Percentiles rank a stretch among this genome's conserved stretches.
These are phyloP conservation scores for Deilephila elpenor DNA, from an alignment of 2,888 invertebrate species.

Conservation along the genomic window DNA sequence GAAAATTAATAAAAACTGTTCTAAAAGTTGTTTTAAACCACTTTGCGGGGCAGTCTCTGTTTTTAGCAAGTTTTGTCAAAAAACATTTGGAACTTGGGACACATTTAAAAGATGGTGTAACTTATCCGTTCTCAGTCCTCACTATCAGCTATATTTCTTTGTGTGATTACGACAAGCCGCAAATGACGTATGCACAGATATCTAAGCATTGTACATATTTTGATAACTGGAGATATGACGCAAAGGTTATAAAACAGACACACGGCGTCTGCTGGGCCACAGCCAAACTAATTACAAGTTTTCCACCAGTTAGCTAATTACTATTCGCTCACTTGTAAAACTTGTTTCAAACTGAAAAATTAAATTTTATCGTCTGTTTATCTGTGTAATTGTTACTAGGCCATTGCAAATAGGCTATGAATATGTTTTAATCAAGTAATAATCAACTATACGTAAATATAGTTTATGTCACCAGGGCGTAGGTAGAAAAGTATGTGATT, in stretches of 20 bases:
- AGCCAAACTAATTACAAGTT: not conserved
- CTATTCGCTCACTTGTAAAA: not conserved
- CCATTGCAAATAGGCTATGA: no score
- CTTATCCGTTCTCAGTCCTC: not conserved
- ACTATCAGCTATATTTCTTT: not conserved
- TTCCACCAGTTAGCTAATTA: not conserved
- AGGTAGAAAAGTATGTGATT: constrained; percentile 22
- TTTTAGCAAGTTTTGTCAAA: no score
- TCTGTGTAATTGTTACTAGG: no score
- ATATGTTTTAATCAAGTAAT: no score
- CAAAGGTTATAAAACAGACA: not conserved
- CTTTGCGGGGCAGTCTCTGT: no score
- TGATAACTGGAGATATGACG: not conserved
- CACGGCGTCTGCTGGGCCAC: not conserved
- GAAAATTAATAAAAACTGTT: no score
- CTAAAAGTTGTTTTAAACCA: no score
- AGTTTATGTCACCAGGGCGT: not conserved
- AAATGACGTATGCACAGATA: not conserved
- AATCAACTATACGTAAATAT: not conserved
- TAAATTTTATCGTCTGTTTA: no score
- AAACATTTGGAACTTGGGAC: not conserved
- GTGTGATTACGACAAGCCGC: not conserved
- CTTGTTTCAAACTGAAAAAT: not conserved
- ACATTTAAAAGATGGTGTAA: not conserved
- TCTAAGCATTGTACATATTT: no score